These are phyloP conservation scores for Penaeus chinensis DNA, from an alignment of 1,140 invertebrate genomes.

Conservation along the genomic window DNA sequence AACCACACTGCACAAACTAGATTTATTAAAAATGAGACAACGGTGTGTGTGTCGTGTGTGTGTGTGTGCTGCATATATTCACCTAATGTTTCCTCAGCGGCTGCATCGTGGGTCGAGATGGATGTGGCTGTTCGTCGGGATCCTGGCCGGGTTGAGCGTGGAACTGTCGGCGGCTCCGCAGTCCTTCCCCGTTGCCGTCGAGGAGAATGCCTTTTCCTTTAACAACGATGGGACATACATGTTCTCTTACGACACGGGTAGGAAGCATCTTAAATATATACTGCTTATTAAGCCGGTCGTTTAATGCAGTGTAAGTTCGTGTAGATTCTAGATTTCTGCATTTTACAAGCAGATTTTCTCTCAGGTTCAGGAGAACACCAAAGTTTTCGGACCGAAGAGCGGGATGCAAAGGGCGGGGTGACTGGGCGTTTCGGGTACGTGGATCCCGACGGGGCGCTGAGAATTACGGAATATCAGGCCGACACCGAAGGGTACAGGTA, in stretches of 20 bases:
- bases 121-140: background rate
- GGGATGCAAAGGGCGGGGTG: slow-evolving; percentile 32
- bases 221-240: slow-evolving; percentile 38
- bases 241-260: slow-evolving; percentile 51
- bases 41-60: background rate
- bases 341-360: background rate
- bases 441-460: slow-evolving; percentile 42
- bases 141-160: slow-evolving; percentile 17
- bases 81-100: too few relatives aligned
- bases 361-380: slow-evolving; percentile 44
- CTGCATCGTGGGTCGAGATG: too few relatives aligned
- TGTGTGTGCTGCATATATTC: background rate
- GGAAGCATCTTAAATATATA: too few relatives aligned
- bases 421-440: slow-evolving; percentile 44
- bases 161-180: slow-evolving; percentile 3
- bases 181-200: slow-evolving; percentile 34
- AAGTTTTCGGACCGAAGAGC: slow-evolving; percentile 40
- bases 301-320: background rate
- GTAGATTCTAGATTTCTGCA: background rate
- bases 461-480: slow-evolving; percentile 40
- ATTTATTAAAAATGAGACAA: background rate
- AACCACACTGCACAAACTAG: background rate
- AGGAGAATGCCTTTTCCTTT: slow-evolving; percentile 40
- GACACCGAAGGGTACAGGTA: slow-evolving; percentile 43
- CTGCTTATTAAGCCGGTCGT: background rate